Evolutionary conservation across 2,888 invertebrate species (phyloP).

Genomic region (Lagria hirta): DNA sequence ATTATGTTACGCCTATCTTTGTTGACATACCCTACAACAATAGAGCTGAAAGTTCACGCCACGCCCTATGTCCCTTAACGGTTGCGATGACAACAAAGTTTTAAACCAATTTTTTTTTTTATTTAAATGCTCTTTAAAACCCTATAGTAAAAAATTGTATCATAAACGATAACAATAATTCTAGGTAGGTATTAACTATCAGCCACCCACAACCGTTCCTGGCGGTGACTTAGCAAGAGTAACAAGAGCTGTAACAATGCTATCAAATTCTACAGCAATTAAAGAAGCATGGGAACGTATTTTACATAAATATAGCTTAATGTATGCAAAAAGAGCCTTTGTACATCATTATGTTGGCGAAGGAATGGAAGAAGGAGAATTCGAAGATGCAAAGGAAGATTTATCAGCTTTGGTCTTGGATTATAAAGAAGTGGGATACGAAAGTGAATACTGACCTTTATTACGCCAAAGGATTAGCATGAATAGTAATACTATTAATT

Average conservation of each 20-base stretch:
- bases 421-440: constrained; percentile 65
- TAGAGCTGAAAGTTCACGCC: too few species aligned
- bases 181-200: constrained; percentile 55
- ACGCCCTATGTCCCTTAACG: too few species aligned
- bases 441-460: constrained; percentile 6
- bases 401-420: constrained; percentile 65
- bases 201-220: constrained; percentile 74
- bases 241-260: constrained; percentile 78
- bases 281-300: constrained; percentile 79
- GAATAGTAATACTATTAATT: constrained; percentile 90
- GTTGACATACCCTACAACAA: too few species aligned
- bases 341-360: constrained; percentile 83
- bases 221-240: constrained; percentile 75
- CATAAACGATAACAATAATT: constrained; percentile 26
- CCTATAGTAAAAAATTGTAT: not conserved
- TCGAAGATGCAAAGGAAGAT: constrained; percentile 64
- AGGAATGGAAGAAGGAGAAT: constrained; percentile 70
- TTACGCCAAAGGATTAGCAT: constrained; percentile 93
- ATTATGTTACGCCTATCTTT: too few species aligned
- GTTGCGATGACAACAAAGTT: too few species aligned
- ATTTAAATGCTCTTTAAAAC: not conserved
- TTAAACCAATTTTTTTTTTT: too few species aligned
- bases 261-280: constrained; percentile 81
- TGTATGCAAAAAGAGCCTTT: constrained; percentile 83
- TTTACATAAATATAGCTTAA: constrained; percentile 75